A percentile compares a stretch with the other conserved stretches of the same genome.
Evolutionary conservation across 2,113 vertebrate species (phyloP).

Genomic region (Scatophagus argus): DNA sequence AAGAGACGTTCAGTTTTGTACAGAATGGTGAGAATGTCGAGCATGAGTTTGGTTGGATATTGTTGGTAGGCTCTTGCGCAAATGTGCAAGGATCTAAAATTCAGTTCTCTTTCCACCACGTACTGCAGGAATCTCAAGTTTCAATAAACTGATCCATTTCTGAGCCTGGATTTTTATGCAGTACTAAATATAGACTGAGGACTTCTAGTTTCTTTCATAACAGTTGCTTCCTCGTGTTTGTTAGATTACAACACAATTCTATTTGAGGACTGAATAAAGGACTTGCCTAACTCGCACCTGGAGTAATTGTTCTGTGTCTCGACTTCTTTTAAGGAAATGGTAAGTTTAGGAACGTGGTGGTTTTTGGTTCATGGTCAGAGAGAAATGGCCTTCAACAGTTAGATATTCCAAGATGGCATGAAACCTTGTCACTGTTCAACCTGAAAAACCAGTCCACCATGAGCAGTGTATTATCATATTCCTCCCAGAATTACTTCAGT

Average conservation of each 20-base stretch:
- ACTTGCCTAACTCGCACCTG: not conserved
- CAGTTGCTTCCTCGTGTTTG: too few relatives aligned
- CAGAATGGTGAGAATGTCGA: too few relatives aligned
- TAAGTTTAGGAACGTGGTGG: not conserved
- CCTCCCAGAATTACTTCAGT: not conserved
- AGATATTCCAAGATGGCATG: not conserved
- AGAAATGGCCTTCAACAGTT: not conserved
- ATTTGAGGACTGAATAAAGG: not conserved
- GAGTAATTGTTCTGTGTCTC: not conserved
- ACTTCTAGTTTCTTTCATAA: too few relatives aligned
- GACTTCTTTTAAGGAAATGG: too few relatives aligned
- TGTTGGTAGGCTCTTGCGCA: too few relatives aligned
- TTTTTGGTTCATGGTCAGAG: not conserved
- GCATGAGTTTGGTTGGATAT: too few relatives aligned
- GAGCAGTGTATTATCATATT: not conserved
- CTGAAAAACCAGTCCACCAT: slow-evolving; percentile 8
- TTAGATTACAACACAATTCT: too few relatives aligned
- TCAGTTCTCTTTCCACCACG: not conserved
- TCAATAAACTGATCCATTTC: not conserved
- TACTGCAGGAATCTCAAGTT: not conserved
- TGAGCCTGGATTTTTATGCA: too few relatives aligned
- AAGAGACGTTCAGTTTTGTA: too few relatives aligned
- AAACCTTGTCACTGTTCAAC: not conserved
- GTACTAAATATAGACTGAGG: too few relatives aligned
- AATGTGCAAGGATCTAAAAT: too few relatives aligned